Evolutionary conservation across 2,888 invertebrate species (phyloP), one percentile per base, ranked within the genome.

Genomic region (Ochropleura leucogaster): DNA sequence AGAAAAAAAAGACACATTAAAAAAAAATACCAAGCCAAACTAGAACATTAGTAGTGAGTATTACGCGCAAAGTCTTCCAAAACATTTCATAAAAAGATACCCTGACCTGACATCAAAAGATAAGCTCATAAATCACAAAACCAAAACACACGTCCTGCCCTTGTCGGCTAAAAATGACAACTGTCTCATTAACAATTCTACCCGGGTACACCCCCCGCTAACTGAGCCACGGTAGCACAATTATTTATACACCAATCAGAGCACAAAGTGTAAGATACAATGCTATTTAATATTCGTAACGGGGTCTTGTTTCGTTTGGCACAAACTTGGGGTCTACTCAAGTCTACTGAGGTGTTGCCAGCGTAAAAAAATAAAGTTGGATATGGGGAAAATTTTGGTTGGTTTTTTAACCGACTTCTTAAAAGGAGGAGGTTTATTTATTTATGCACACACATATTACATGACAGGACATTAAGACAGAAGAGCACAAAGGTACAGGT

Each of bases 251-350:
- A 75, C 82, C 85, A 89, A 88, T 89, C 89, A 89, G 86, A 77
- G 69, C 66, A 65, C 78, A 74, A 77, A 83, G 80, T 84, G 79
- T 82, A 77, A 84, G 85, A 84, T 84, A 79, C 75, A 73, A 64
- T 65, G 67, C 80, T 85, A 79, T 79, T 89, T 89, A 88, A 87
- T 89, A 89, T 89, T 89, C 89, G 59, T 65, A 65, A 68, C 84
- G 60, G 69, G 68, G 46, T 73, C 76, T 66, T 77, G 80, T 83
- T 76, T 81, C 71, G 80, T 81, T 82, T 81, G 80, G 70, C 71
- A 76, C 57, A 68, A 84, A 76, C 16, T 75, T 74, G 20, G 49
- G 42, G 44, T 64, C 68, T 47, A 72, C n/a, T 68, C 46, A 57
- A 30, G 44, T 64, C 68, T 47, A 72, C n/a, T 68, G 47, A 57